Evolutionary conservation across 1,140 invertebrate species (phyloP).

Genomic region (Cyphomyrmex costatus): DNA sequence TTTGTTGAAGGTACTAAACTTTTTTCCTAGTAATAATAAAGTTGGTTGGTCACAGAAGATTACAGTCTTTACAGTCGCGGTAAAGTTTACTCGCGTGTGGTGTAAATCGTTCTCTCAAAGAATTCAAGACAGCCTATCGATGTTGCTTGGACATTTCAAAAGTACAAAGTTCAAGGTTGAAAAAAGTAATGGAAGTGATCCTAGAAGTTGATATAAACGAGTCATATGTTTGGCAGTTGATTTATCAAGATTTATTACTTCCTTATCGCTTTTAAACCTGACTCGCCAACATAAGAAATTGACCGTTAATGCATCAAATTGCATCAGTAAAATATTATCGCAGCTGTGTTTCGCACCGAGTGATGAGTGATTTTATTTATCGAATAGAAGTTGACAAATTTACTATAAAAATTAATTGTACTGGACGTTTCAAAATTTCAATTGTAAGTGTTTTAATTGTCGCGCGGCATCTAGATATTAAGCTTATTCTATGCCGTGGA

Average conservation of each 20-base stretch:
- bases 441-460: background rate
- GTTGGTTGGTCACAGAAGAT: slow-evolving; percentile 6
- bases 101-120: slow-evolving; percentile 10
- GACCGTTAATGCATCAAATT: slow-evolving; percentile 54
- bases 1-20: too few relatives aligned
- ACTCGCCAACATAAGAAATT: slow-evolving; percentile 8
- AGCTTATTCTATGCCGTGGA: background rate
- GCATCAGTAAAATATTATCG: slow-evolving; percentile 46
- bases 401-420: slow-evolving; percentile 21
- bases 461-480: background rate
- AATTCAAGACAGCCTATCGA: background rate
- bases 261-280: slow-evolving; percentile 33
- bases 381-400: background rate
- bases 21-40: background rate
- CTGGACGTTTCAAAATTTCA: background rate
- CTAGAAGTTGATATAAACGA: slow-evolving; percentile 61
- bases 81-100: slow-evolving; percentile 12
- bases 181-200: slow-evolving; percentile 51
- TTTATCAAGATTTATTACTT: slow-evolving; percentile 61
- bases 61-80: background rate
- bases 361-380: background rate
- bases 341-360: background rate
- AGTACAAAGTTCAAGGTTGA: slow-evolving; percentile 57
- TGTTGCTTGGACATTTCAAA: slow-evolving; percentile 34
- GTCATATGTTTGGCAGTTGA: slow-evolving; percentile 43